Evolutionary conservation across 2,113 vertebrate species (phyloP).

Genomic region (Corythornis madagascariensis): DNA sequence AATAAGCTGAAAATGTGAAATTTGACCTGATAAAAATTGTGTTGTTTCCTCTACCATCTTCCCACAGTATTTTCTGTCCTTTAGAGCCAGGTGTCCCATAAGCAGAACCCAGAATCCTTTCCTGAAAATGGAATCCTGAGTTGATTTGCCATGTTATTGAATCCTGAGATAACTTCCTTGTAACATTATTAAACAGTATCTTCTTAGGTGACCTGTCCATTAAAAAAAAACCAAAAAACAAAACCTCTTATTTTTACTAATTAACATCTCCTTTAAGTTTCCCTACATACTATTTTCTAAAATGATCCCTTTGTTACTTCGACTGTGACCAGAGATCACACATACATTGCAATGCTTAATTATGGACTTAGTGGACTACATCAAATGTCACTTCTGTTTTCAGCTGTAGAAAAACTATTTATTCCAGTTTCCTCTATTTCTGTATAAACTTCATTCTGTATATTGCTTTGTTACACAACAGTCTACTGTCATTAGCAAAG

Average conservation of each 20-base stretch:
- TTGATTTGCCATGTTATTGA: not conserved
- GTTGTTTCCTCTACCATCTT: not conserved
- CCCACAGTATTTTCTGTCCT: not conserved
- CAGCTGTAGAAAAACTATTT: not conserved
- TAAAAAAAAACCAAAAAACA: not conserved
- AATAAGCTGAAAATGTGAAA: constrained; percentile 1
- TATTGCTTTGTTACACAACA: not conserved
- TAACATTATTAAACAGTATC: not conserved
- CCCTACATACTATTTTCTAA: not conserved
- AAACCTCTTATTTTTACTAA: not conserved
- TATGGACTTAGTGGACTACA: not conserved
- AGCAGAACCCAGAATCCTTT: not conserved
- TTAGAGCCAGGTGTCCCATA: not conserved
- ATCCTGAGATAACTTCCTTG: not conserved
- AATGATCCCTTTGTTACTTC: not conserved
- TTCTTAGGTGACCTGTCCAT: not conserved
- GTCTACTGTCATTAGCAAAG: not conserved
- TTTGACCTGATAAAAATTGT: not conserved
- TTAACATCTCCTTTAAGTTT: not conserved
- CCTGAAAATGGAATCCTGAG: not conserved
- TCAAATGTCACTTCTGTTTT: not conserved
- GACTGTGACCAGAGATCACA: not conserved
- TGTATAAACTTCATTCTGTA: not conserved
- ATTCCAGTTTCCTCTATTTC: not conserved
- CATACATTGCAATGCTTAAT: not conserved